Percentiles rank a stretch among this genome's conserved stretches.
phyloP scores from a whole-genome alignment of 2,797 vertebrate species.

The Dermochelys coriacea region DNA sequence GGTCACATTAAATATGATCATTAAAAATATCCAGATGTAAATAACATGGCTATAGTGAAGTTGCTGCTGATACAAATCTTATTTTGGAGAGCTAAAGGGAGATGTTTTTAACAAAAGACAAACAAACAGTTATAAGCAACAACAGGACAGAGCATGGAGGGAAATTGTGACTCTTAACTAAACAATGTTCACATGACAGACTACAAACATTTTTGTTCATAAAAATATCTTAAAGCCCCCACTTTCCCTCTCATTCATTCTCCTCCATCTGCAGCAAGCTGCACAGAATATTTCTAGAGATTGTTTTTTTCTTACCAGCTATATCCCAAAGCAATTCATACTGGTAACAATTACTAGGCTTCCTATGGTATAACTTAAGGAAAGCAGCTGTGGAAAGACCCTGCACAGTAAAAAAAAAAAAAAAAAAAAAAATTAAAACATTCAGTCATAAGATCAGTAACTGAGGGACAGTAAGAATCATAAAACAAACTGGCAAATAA shows the following conservation, averaged over 20 bases:
- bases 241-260: background rate
- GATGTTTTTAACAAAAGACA: background rate
- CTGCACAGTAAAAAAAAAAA: background rate
- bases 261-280: conserved; percentile 12
- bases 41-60: background rate
- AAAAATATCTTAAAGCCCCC: background rate
- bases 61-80: background rate
- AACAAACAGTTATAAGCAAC: background rate
- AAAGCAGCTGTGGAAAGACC: conserved; percentile 47
- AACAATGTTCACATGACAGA: fast-evolving
- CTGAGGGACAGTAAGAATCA: conserved; percentile 50
- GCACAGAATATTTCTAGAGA: conserved; percentile 40
- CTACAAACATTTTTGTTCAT: background rate
- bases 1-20: background rate
- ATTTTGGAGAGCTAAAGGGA: no score
- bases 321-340: conserved; percentile 35
- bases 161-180: conserved; percentile 2
- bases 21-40: background rate
- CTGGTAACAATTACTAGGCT: conserved; percentile 23
- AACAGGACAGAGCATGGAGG: background rate
- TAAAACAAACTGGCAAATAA: conserved; percentile 50
- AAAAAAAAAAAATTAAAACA: conserved; percentile 30
- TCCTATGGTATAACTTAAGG: background rate
- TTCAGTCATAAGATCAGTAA: conserved; percentile 37
- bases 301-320: conserved; percentile 28